phyloP scores from a whole-genome alignment of 2,888 invertebrate genomes.

The Drosophila austrosaltans region DNA sequence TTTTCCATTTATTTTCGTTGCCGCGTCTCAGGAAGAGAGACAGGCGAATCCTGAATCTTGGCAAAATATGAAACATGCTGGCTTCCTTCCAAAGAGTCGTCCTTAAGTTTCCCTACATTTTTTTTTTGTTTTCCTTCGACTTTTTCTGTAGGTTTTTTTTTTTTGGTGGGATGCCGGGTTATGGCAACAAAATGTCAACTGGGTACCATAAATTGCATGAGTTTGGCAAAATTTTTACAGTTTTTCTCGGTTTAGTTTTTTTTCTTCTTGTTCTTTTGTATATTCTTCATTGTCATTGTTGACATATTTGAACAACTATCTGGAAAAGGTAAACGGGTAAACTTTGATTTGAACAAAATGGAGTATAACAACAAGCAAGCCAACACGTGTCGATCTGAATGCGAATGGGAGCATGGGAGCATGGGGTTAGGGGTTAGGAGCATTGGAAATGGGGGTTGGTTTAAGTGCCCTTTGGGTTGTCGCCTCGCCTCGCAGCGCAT shows the following conservation, averaged over 20 bases:
- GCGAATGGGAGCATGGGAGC: background rate
- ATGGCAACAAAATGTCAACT: constrained; percentile 74
- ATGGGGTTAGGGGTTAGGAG: background rate
- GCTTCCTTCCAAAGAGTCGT: constrained; percentile 36
- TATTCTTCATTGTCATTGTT: constrained; percentile 52
- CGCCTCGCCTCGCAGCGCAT: constrained; percentile 22
- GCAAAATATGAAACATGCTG: constrained; percentile 48
- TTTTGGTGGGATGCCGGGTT: constrained; percentile 48
- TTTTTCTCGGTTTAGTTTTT: constrained; percentile 29
- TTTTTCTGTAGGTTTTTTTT: constrained; percentile 30
- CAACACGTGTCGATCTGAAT: constrained; percentile 58
- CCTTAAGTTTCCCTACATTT: constrained; percentile 22
- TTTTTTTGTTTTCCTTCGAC: constrained; percentile 15
- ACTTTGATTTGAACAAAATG: constrained; percentile 64
- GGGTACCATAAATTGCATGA: constrained; percentile 71
- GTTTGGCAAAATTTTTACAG: constrained; percentile 65
- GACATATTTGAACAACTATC: constrained; percentile 72
- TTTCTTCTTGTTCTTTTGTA: constrained; percentile 13
- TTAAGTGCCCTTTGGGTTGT: constrained; percentile 59
- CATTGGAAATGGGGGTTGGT: constrained; percentile 19
- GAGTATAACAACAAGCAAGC: constrained; percentile 33
- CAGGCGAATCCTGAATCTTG: constrained; percentile 41
- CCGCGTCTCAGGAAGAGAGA: constrained; percentile 32
- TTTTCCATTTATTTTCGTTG: constrained; percentile 58
- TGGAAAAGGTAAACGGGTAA: constrained; percentile 59